Conservation (phyloP, 2,797 vertebrate species). For the Sphaeramia orbicularis region DNA sequence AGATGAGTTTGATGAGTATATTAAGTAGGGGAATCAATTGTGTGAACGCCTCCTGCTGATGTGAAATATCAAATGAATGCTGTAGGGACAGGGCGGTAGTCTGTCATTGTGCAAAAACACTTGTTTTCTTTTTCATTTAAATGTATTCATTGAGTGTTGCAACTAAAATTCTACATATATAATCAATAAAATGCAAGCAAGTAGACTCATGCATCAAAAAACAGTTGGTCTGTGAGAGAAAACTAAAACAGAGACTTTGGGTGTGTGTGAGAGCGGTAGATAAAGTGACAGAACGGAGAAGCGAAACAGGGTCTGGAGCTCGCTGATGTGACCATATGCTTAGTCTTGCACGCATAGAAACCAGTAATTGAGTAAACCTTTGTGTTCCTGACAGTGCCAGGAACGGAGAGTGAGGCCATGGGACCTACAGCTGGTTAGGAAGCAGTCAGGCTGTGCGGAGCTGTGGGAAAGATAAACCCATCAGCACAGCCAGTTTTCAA, state of each 20-base stretch:
- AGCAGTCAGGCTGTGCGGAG: constrained; percentile 66
- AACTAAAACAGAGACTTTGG: constrained; percentile 1
- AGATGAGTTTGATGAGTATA: too few species aligned
- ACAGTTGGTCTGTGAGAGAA: constrained; percentile 1
- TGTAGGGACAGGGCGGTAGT: too few species aligned
- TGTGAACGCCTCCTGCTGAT: too few species aligned
- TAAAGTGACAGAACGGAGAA: constrained; percentile 19
- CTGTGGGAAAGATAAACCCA: constrained; percentile 69
- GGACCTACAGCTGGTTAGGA: constrained; percentile 69
- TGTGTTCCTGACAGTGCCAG: constrained; percentile 56
- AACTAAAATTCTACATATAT: too few species aligned
- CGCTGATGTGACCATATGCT: constrained; percentile 45
- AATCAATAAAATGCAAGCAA: neutral
- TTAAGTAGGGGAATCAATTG: too few species aligned
- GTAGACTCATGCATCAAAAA: constrained; percentile 8
- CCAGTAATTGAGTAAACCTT: constrained; percentile 63
- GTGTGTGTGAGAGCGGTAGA: constrained; percentile 7
- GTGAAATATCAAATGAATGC: too few species aligned
- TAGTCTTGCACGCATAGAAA: constrained; percentile 55
- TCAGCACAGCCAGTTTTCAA: constrained; percentile 60
- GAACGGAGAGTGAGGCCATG: constrained; percentile 46
- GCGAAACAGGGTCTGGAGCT: constrained; percentile 29
- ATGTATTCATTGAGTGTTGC: too few species aligned
- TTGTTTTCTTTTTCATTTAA: too few species aligned
- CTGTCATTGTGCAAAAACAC: too few species aligned